Evolutionary conservation across 2,888 invertebrate species (phyloP), one percentile per base, ranked within the genome.

Genomic region (Megastigmus dorsalis): DNA sequence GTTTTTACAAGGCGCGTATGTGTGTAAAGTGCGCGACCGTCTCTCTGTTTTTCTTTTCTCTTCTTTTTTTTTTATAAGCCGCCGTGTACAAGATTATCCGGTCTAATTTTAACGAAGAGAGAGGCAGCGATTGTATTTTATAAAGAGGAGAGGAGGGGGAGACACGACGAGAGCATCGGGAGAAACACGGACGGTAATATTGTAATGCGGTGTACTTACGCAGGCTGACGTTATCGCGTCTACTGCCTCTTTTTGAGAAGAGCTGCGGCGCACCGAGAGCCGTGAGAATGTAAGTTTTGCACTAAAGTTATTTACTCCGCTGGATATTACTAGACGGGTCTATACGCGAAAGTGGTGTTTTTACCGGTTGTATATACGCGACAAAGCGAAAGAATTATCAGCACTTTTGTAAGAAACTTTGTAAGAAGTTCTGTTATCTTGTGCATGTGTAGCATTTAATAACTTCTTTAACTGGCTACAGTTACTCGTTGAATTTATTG

Each of bases 91-190:
- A 65, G 65, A 67, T 67, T 55, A 67, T 45, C 67, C 55, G 55
- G 67, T 67, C 55, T 55, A 67, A 67, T 67, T 67, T 67, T 67
- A 57, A 67, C 45, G 67, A 55, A 30, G 15, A 9, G 41, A 2
- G 41, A n/a, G 28, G 9, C 6, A 15, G 18, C 38, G 5, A 62
- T 62, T 62, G 43, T 33, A 48, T 28, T 62, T 62, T 62, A 59
- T 26, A n/a, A 33, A n/a, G 15, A 13, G 6, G 23, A 20, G 28
- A 9, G 48, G 1, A 15, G n/a, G n/a, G n/a, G n/a, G n/a, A n/a
- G n/a, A n/a, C n/a, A 33, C 30, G 15, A 13, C 7, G 23, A 20
- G 28, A 9, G 48, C 2, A 15, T 10, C 7, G 23, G 18, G 28
- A 9, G 48, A 0, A 15, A n/a, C 13, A 45, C 45, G 26, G 15